Base-by-base conservation (phyloP, 1,140 invertebrate genomes). In the Drosophila tristis region DNA sequence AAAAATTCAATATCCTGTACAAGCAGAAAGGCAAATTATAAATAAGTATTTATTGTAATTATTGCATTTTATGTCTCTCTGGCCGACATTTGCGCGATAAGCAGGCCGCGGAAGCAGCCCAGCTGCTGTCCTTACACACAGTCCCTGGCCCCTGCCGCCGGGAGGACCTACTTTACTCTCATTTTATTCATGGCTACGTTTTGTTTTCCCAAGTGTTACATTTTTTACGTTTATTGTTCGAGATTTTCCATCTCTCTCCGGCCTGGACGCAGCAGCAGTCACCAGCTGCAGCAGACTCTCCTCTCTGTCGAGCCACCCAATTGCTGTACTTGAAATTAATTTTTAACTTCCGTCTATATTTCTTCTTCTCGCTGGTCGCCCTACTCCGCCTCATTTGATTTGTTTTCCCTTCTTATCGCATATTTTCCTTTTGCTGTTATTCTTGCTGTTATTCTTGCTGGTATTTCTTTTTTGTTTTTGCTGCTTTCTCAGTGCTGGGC, bases 1-100 rank as follows among this genome's bases (percentile, higher is more conserved):
- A 87, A 89, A 86, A 87, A 89, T 89, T 76, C 84, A 89, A 87
- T 87, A 87, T 89, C 82, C 82, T 89, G 82, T 73, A 63, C 73
- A 86, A 81, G 74, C 71, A 87, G 61, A 74, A 74, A 62, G 76
- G 62, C 70, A 89, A 76, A 72, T 89, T 87, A 89, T 89, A 89
- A 87, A 82, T 87, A 87, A 82, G 79, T 82, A 89, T 87, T 89
- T 82, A 89, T 84, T 76, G 82, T 76, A 87, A 89, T 87, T 87
- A 87, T 87, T 82, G 75, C 78, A 75, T 75, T 89, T 78, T 59
- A 63, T 68, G 66, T 84, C 53, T 68, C 63, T 31, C 51, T 68
- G 50, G 42, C 45, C 48, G 58, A 60, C 45, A 67, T 65, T 61
- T 63, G 55, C 23, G 64, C 62, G 59, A 77, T 77, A 77, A 67